Evolutionary conservation across 2,797 vertebrate genomes (phyloP).

Genomic region (Prunella strophiata): DNA sequence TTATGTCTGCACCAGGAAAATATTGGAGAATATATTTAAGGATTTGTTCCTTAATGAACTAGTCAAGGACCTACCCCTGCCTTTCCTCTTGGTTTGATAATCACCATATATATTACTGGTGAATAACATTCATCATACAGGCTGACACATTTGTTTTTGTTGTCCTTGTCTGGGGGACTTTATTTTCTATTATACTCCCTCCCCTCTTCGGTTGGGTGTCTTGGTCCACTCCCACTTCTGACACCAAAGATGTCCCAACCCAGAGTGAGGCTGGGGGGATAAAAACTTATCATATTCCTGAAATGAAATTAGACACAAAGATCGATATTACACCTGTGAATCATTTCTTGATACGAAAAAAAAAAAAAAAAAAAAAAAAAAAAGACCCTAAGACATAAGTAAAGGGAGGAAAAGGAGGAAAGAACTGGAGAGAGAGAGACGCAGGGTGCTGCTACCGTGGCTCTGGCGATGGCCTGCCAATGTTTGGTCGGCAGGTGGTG

Average conservation of each 20-base stretch:
- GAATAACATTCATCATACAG: not conserved
- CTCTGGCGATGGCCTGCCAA: too few relatives aligned
- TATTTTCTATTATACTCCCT: not conserved
- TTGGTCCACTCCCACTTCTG: not conserved
- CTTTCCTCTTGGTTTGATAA: not conserved
- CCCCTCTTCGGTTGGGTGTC: not conserved
- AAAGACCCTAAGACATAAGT: too few relatives aligned
- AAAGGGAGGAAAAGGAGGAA: not conserved
- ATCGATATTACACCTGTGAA: not conserved
- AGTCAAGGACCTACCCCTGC: accelerated
- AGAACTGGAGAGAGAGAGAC: too few relatives aligned
- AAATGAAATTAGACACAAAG: not conserved
- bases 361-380: too few relatives aligned
- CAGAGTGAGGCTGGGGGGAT: too few relatives aligned
- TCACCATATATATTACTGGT: accelerated
- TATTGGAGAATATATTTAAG: not conserved
- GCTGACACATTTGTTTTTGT: not conserved
- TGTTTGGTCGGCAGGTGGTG: too few relatives aligned
- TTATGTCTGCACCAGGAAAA: not conserved
- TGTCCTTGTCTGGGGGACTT: not conserved
- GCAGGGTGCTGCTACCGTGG: too few relatives aligned
- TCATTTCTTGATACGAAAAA: not conserved
- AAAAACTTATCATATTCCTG: not conserved
- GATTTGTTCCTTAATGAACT: not conserved
- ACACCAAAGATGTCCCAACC: not conserved